Conservation (phyloP, 2,113 vertebrate genomes). For the Polypterus bichir region DNA sequence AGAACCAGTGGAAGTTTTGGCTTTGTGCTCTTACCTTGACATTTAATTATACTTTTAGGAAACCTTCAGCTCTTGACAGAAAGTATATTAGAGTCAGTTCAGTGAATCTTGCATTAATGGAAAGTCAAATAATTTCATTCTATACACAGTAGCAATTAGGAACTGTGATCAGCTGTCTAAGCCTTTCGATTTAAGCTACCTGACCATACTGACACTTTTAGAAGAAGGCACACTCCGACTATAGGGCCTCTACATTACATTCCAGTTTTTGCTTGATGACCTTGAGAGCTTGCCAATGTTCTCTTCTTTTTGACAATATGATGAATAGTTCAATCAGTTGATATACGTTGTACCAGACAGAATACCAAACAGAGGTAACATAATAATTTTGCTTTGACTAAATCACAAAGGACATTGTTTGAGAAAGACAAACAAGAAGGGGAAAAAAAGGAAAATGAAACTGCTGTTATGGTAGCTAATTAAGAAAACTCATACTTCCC, state of each 20-base stretch:
- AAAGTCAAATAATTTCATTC: neutral
- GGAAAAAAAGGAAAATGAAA: neutral
- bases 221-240: conserved; percentile 21
- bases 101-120: conserved; percentile 10
- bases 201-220: conserved; percentile 3
- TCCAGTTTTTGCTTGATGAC: conserved; percentile 41
- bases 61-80: neutral
- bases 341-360: conserved; percentile 29
- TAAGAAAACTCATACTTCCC: neutral
- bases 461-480: neutral
- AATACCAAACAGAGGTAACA: conserved; percentile 35
- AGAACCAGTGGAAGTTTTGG: neutral
- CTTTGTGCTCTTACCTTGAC: conserved; percentile 10
- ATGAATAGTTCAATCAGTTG: conserved; percentile 59
- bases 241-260: conserved; percentile 19
- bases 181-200: conserved; percentile 4
- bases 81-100: conserved; percentile 7
- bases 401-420: neutral
- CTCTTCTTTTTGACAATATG: conserved; percentile 46
- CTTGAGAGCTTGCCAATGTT: conserved; percentile 42
- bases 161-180: conserved; percentile 16
- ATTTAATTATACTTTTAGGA: conserved; percentile 4
- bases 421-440: neutral
- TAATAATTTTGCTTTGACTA: neutral
- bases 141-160: conserved; percentile 11